These are phyloP conservation scores for Hyphantria cunea DNA, from an alignment of 1,140 invertebrate genomes.

Conservation along the genomic window DNA sequence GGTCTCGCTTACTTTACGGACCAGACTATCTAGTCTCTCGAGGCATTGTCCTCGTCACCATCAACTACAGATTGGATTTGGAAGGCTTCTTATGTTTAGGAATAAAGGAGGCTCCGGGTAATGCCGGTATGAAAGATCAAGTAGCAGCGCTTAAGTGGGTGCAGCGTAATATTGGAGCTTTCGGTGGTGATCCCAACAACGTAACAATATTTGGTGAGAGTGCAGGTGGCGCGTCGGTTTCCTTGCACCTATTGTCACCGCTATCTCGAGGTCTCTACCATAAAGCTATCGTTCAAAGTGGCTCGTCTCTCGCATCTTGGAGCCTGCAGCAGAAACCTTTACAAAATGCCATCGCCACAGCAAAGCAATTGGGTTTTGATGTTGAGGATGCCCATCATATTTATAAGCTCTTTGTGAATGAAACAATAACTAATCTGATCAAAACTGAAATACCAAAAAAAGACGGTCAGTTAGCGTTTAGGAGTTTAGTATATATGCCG, in stretches of 20 bases:
- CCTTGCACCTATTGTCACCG: slow-evolving; percentile 8
- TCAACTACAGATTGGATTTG: slow-evolving; percentile 10
- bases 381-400: slow-evolving; percentile 18
- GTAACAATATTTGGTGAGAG: slow-evolving; percentile 20
- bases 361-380: slow-evolving; percentile 14
- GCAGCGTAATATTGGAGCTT: slow-evolving; percentile 2
- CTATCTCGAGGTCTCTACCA: slow-evolving; percentile 7
- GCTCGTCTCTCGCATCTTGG: slow-evolving; percentile 58
- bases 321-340: slow-evolving; percentile 29
- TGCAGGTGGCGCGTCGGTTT: slow-evolving; percentile 15
- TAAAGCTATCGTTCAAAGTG: slow-evolving; percentile 44
- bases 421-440: slow-evolving; percentile 15
- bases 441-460: slow-evolving; percentile 6
- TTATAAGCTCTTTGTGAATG: slow-evolving; percentile 17
- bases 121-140: slow-evolving; percentile 17
- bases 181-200: slow-evolving; percentile 17
- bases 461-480: background rate
- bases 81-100: slow-evolving; percentile 12
- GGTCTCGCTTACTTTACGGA: slow-evolving; percentile 5
- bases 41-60: slow-evolving; percentile 2
- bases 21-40: slow-evolving; percentile 14
- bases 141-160: slow-evolving; percentile 16
- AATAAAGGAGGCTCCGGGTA: slow-evolving; percentile 13
- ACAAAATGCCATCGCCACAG: slow-evolving; percentile 4
- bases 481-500: slow-evolving; percentile 7